phyloP scores from a whole-genome alignment of 2,113 vertebrate species.

The Gavia stellata region DNA sequence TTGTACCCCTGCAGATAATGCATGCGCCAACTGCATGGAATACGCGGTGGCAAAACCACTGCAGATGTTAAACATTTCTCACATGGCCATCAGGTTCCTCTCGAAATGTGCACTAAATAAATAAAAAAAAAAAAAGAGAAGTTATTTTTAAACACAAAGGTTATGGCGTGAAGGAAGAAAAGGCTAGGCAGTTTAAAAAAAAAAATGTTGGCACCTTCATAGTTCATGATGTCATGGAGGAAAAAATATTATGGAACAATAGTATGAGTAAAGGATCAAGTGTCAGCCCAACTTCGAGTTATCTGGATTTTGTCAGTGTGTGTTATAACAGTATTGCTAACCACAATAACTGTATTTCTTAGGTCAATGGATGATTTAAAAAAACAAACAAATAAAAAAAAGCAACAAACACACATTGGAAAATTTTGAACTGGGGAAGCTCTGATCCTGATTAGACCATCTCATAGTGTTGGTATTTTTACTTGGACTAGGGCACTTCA shows the following conservation, averaged over 20 bases:
- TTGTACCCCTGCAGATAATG: constrained; percentile 57
- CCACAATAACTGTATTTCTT: constrained; percentile 32
- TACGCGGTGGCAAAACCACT: not conserved
- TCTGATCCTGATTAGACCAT: not conserved
- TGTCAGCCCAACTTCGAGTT: constrained; percentile 36
- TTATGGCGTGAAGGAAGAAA: constrained; percentile 5
- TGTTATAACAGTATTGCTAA: constrained; percentile 42
- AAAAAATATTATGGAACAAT: constrained; percentile 68
- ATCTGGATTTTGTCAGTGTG: constrained; percentile 58
- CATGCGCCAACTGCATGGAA: constrained; percentile 29
- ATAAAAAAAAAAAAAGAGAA: not conserved
- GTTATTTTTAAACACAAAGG: constrained; percentile 33
- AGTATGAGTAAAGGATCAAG: constrained; percentile 63
- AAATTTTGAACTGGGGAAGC: not conserved
- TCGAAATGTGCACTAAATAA: not conserved
- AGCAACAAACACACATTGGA: not conserved
- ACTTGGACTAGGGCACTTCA: not conserved
- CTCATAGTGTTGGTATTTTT: not conserved
- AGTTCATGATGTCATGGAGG: constrained; percentile 63
- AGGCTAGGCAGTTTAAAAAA: not conserved
- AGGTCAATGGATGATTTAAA: not conserved
- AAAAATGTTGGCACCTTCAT: constrained; percentile 45
- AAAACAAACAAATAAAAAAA: not conserved
- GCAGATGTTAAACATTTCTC: not conserved
- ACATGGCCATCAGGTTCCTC: not conserved